phyloP scores from a whole-genome alignment of 2,797 vertebrate genomes.

The Chrysolophus pictus region DNA sequence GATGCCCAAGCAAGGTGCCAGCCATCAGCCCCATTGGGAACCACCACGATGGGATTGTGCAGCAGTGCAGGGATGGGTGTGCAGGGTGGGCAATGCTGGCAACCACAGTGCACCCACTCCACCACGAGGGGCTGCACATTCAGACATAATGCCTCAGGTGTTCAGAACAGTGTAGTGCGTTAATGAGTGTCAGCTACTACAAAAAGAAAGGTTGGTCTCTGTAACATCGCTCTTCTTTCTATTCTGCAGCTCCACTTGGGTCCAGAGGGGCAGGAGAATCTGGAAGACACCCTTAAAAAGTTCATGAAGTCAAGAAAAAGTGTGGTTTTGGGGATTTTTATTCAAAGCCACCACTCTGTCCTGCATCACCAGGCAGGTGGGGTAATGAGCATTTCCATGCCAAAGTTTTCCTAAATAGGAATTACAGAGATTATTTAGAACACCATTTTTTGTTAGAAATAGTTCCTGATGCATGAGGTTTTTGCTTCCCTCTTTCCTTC shows the following conservation, averaged over 20 bases:
- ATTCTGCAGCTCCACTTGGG: not conserved
- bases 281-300: constrained; percentile 55
- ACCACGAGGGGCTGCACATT: constrained; percentile 76
- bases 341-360: not conserved
- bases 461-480: not conserved
- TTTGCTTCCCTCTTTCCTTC: not conserved
- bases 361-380: not conserved
- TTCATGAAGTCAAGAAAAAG: constrained; percentile 4
- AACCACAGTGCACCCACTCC: constrained; percentile 89
- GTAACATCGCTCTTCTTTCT: not conserved
- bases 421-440: accelerated
- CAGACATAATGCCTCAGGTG: constrained; percentile 81
- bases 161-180: constrained; percentile 76
- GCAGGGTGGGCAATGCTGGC: constrained; percentile 89
- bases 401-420: not conserved
- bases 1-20: constrained; percentile 93
- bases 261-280: not conserved
- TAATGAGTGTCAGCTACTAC: constrained; percentile 60
- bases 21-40: constrained; percentile 94
- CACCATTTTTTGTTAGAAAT: not conserved
- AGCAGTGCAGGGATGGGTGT: not conserved
- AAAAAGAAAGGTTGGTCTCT: not conserved
- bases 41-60: constrained; percentile 95
- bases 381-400: not conserved
- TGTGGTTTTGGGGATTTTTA: not conserved